Conservation (phyloP, 2,113 vertebrate species). For the Rhodinocichla rosea region DNA sequence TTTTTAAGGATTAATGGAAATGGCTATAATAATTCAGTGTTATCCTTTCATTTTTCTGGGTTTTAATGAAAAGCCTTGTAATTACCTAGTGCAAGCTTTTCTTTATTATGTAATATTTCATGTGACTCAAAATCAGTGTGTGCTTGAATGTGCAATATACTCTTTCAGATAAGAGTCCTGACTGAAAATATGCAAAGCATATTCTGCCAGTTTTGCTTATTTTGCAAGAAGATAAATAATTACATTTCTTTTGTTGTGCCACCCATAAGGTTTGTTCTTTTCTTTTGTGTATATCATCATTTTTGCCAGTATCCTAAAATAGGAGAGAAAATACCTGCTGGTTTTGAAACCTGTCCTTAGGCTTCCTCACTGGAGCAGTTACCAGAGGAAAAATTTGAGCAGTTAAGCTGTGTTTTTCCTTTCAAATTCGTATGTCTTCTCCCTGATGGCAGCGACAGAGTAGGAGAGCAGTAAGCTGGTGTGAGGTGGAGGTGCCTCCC, state of each 20-base stretch:
- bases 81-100: neutral
- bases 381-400: neutral
- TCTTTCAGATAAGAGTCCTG: neutral
- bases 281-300: neutral
- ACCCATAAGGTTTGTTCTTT: neutral
- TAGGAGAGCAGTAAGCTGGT: neutral
- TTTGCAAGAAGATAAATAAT: neutral
- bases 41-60: neutral
- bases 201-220: neutral
- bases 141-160: neutral
- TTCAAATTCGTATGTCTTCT: neutral
- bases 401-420: neutral
- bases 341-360: neutral
- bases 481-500: neutral
- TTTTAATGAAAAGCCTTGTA: constrained; percentile 1
- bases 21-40: neutral
- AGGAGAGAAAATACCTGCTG: neutral
- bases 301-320: neutral
- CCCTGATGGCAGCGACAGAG: neutral
- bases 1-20: constrained; percentile 8
- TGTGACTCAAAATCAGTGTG: neutral
- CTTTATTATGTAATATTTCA: neutral
- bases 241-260: neutral
- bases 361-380: neutral
- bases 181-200: neutral